Conservation (phyloP, 2,113 vertebrate genomes). For the Saccopteryx leptura region DNA sequence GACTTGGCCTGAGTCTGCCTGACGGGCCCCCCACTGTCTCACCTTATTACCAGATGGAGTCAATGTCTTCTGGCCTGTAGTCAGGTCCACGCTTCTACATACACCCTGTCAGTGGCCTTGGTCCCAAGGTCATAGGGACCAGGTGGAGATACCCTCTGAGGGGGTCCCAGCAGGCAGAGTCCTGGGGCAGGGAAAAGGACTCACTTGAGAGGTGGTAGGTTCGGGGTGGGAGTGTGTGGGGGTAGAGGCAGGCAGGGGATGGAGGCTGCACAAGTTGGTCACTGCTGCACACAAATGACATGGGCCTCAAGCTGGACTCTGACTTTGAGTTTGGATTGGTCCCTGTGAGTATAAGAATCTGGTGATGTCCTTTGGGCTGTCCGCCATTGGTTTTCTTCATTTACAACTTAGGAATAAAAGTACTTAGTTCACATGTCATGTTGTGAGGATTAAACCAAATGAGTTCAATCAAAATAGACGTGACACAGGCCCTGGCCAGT, state of each 20-base stretch:
- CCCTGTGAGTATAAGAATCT: neutral
- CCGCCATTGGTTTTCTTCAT: neutral
- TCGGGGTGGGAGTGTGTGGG: neutral
- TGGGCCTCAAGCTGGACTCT: neutral
- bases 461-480: neutral
- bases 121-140: neutral
- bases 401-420: conserved; percentile 21
- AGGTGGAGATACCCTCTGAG: neutral
- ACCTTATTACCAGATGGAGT: no score
- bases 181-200: neutral
- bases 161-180: neutral
- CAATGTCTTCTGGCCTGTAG: neutral
- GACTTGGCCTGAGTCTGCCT: neutral
- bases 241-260: rapidly evolving
- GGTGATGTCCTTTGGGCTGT: neutral
- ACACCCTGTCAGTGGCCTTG: neutral
- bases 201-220: neutral
- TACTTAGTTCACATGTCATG: neutral
- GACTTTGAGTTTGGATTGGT: neutral
- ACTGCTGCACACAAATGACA: neutral
- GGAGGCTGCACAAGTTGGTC: neutral
- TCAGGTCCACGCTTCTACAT: neutral
- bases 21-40: no score
- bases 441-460: neutral
- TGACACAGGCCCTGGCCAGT: no score